Evolutionary conservation across 2,888 invertebrate genomes (phyloP), one percentile per base, ranked within the genome.

Genomic region (Tridacna crocea): DNA sequence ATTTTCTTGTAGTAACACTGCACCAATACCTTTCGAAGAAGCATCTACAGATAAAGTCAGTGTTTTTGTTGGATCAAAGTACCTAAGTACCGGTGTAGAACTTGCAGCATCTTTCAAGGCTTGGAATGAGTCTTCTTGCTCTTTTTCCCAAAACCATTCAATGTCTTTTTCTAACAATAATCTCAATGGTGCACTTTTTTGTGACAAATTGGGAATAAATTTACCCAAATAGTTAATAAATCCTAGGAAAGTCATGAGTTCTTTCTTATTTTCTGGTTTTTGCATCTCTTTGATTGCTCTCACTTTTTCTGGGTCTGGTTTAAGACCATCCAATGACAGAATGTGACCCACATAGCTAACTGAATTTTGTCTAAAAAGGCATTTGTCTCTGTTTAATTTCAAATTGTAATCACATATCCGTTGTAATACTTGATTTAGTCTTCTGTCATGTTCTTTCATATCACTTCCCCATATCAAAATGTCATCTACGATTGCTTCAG

Each of bases 91-190:
- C 47, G 88, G 88, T 3, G 86, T 79, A 17, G 79, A 72, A 17
- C 81, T 74, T 4, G 77, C 79, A 19, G 82, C 61, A 19, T 75
- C 12, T 61, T 88, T 88, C 26, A 87, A 73, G 15, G 72, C 78
- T 2, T 81, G 2, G 55, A 90, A 92, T n/a, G 87, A 79, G 0
- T 77, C 48, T 51, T 87, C 73, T 72, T 90, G 88, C 46, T 72
- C 58, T 36, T 36, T 36, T 26, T 70, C n/a, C n/a, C n/a, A n/a
- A n/a, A n/a, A n/a, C n/a, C n/a, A n/a, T n/a, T n/a, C n/a, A n/a
- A n/a, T n/a, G 22, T 77, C 36, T 36, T 47, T 58, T 46, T 87
- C 82, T 8, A 87, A 66, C n/a, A 88, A 61, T 51, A 82, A 78
- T 36, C 80, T 84, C 61, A 87, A 66, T 0, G 89, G 88, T 24